Base-by-base conservation (phyloP, 2,888 invertebrate genomes). In the Agrotis puta region DNA sequence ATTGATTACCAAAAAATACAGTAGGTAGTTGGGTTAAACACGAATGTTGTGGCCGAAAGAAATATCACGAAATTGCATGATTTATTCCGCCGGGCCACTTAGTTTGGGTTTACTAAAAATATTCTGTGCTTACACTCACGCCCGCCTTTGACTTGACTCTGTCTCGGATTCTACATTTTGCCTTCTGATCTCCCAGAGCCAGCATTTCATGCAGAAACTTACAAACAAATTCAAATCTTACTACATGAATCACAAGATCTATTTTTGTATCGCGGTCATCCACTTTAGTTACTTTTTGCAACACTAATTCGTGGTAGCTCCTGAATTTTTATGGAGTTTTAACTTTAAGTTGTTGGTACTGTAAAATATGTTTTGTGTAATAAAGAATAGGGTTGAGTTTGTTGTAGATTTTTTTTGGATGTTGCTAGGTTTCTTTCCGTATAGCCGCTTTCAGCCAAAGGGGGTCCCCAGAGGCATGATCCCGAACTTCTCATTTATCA, bases 401-500 rank as follows among this genome's bases (percentile, higher is more conserved):
- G 72, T 81, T 62, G 63, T 84, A 81, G 58, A 57, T 69, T 74
- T 82, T 67, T 68, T 77, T 66, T 65, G 77, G 77, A 78, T 84
- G 89, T 89, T 89, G 89, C 89, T 91, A 88, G 88, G 88, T 91
- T 94, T 91, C 89, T 91, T 91, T 84, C 84, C 83, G 81, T 87
- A 88, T 82, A 88, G 85, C 88, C 85, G 85, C 86, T 91, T 88
- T 87, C 88, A 92, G 91, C 91, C 92, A 90, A 91, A 94, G 93
- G 92, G 91, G 91, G 90, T 94, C 95, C 94, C 95, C 81, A 81
- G 94, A 92, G 95, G 93, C 93, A 90, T 95, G 95, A 95, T 94
- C 94, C 94, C 94, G 92, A 91, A 92, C 90, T 94, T 88, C 92
- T 93, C 94, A 94, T 95, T 94, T 94, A 95, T 95, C 94, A 95